Percentiles rank a stretch among this genome's conserved stretches.
These are phyloP conservation scores for Junonia oenone DNA, from an alignment of 2,888 invertebrate species.

Conservation along the genomic window DNA sequence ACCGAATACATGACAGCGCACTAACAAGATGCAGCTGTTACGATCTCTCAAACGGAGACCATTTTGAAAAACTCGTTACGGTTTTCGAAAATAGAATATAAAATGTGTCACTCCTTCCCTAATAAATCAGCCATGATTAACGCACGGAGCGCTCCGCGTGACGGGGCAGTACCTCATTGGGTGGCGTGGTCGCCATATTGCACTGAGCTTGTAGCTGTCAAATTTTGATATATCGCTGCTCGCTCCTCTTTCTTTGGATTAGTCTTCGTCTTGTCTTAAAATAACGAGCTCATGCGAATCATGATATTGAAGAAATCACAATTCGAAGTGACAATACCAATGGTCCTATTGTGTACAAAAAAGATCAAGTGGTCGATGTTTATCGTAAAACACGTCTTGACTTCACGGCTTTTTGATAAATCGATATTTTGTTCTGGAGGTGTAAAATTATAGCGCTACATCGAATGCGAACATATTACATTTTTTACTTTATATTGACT, in stretches of 20 bases:
- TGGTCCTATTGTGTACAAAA: constrained; percentile 25
- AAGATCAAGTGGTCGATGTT: constrained; percentile 30
- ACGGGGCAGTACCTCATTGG: constrained; percentile 75
- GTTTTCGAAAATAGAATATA: constrained; percentile 78
- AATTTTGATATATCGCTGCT: constrained; percentile 73
- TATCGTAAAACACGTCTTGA: constrained; percentile 28
- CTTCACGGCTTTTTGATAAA: constrained; percentile 55
- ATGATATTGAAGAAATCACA: constrained; percentile 43
- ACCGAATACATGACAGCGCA: constrained; percentile 55
- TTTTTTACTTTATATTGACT: constrained; percentile 66
- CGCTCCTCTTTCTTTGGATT: constrained; percentile 57
- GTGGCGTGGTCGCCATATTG: constrained; percentile 77
- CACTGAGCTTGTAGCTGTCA: constrained; percentile 76
- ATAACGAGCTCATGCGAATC: constrained; percentile 52
- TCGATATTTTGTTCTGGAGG: constrained; percentile 59
- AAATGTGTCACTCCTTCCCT: constrained; percentile 77
- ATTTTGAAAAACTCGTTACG: constrained; percentile 73
- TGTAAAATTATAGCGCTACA: constrained; percentile 60
- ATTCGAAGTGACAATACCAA: constrained; percentile 23
- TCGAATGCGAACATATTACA: constrained; percentile 48
- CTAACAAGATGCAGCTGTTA: constrained; percentile 78
- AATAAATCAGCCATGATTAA: constrained; percentile 77
- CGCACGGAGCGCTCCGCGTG: constrained; percentile 67
- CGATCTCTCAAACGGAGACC: constrained; percentile 59
- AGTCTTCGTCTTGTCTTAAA: constrained; percentile 71